Evolutionary conservation across 2,888 invertebrate genomes (phyloP).

Genomic region (Nasonovia ribisnigri): DNA sequence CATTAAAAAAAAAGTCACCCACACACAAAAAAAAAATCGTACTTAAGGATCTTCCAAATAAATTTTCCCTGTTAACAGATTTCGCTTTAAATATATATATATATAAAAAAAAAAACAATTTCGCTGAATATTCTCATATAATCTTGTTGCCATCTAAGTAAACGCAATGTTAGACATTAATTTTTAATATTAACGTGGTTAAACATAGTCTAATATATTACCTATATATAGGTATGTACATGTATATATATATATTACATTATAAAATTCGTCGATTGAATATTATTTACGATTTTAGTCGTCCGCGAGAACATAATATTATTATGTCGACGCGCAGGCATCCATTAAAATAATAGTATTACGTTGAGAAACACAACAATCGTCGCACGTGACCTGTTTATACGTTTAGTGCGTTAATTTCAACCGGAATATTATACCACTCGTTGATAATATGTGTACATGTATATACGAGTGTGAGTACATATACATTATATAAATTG

Average conservation of each 20-base stretch:
- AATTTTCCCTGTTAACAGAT: background rate
- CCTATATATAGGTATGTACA: conserved; percentile 2
- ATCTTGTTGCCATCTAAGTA: conserved; percentile 7
- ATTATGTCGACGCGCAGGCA: background rate
- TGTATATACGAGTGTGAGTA: background rate
- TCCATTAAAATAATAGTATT: background rate
- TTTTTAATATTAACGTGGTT: background rate
- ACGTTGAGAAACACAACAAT: background rate
- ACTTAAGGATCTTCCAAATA: conserved; percentile 34
- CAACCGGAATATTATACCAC: background rate
- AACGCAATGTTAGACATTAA: background rate
- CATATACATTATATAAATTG: conserved; percentile 1
- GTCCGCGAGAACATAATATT: background rate
- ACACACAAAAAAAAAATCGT: background rate
- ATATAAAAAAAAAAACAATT: background rate
- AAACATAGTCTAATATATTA: conserved; percentile 6
- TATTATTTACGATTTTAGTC: background rate
- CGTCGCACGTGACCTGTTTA: background rate
- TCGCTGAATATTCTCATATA: background rate
- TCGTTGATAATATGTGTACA: background rate
- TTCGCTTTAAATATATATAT: conserved; percentile 7
- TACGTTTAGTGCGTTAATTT: background rate
- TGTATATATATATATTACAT: background rate
- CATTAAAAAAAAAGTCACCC: conserved; percentile 1
- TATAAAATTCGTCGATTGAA: background rate